These are phyloP conservation scores for Metopolophium dirhodum DNA, from an alignment of 1,140 invertebrate species.

Conservation along the genomic window DNA sequence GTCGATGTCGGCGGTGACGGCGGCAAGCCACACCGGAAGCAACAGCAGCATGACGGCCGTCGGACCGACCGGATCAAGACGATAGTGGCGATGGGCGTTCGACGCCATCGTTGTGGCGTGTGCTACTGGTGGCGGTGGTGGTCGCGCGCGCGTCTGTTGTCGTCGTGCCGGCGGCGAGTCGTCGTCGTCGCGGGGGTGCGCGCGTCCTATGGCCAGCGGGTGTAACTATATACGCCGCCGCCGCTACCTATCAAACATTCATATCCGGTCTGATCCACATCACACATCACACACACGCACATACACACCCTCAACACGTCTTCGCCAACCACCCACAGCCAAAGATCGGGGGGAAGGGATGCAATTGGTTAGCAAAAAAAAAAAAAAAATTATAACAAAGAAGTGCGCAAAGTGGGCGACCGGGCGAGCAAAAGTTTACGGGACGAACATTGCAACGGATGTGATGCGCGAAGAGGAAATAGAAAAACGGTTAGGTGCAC, in stretches of 20 bases:
- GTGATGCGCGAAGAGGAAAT: background rate
- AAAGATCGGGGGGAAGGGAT: background rate
- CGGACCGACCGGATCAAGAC: background rate
- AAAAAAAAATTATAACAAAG: background rate
- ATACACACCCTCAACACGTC: no score
- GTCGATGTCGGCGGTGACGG: no score
- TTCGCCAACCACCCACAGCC: background rate
- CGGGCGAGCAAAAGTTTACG: background rate
- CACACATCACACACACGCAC: no score
- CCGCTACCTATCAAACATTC: background rate
- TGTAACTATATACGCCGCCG: background rate
- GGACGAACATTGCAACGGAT: background rate
- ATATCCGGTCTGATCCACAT: background rate
- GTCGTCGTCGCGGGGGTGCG: background rate
- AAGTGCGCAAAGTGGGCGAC: background rate
- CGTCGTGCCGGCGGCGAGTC: background rate
- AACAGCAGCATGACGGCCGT: background rate
- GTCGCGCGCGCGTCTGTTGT: background rate
- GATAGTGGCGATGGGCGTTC: background rate
- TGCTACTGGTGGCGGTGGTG: conserved; percentile 52
- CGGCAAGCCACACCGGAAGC: background rate
- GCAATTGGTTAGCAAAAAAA: background rate
- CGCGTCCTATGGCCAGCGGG: background rate
- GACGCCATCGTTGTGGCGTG: conserved; percentile 37
- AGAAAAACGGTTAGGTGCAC: background rate